Percentiles rank a stretch among this genome's conserved stretches.
These are phyloP conservation scores for Meloe dianella DNA, from an alignment of 2,888 invertebrate species.

Conservation along the genomic window DNA sequence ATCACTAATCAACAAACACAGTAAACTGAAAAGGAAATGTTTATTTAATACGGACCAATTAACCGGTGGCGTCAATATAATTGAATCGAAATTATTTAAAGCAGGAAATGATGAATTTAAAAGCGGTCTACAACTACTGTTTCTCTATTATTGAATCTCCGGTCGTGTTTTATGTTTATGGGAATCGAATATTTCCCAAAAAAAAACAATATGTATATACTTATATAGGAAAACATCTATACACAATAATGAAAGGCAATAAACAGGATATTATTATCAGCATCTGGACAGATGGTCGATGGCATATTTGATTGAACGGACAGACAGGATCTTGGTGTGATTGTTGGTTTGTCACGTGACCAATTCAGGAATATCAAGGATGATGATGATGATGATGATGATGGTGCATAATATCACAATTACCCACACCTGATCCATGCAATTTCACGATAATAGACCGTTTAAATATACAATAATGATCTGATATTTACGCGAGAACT, in stretches of 20 bases:
- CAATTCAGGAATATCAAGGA: constrained; percentile 1
- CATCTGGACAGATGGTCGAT: not conserved
- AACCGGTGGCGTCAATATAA: constrained; percentile 32
- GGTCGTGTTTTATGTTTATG: constrained; percentile 17
- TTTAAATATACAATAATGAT: too few relatives aligned
- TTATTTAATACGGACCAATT: constrained; percentile 34
- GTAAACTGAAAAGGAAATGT: constrained; percentile 25
- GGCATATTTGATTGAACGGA: not conserved
- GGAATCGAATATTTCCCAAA: not conserved
- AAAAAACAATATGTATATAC: not conserved
- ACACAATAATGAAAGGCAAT: too few relatives aligned
- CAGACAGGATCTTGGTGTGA: not conserved
- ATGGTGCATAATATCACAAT: constrained; percentile 10
- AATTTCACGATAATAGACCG: not conserved
- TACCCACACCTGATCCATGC: not conserved
- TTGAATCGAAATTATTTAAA: constrained; percentile 31
- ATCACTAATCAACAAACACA: not conserved
- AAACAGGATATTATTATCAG: constrained; percentile 2
- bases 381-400: not conserved
- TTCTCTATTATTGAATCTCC: constrained; percentile 35
- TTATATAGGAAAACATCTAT: too few relatives aligned
- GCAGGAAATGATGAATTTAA: constrained; percentile 37
- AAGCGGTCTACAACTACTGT: constrained; percentile 17
- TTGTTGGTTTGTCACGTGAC: constrained; percentile 1
- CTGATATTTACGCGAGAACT: too few relatives aligned